Percentiles rank a stretch among this genome's conserved stretches.
Evolutionary conservation across 2,888 invertebrate species (phyloP).

Genomic region (Portevinia maculata): DNA sequence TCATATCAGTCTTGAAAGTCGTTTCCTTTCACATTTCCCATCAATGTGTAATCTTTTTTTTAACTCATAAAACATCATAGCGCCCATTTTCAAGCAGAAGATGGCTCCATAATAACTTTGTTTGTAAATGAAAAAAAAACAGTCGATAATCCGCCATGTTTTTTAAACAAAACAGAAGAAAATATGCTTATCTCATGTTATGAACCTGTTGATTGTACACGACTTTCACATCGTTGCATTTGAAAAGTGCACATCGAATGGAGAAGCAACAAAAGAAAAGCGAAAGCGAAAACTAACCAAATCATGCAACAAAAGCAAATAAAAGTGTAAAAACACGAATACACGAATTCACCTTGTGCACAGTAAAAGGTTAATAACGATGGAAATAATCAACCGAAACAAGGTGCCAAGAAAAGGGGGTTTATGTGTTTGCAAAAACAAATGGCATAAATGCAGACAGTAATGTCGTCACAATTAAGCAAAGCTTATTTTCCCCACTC

Average conservation of each 20-base stretch:
- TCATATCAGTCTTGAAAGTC: too few species aligned
- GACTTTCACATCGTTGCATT: conserved; percentile 54
- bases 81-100: too few species aligned
- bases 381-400: conserved; percentile 50
- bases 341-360: conserved; percentile 70
- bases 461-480: conserved; percentile 24
- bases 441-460: not conserved
- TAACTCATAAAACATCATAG: too few species aligned
- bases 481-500: not conserved
- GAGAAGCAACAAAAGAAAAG: conserved; percentile 30
- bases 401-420: conserved; percentile 51
- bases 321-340: conserved; percentile 51
- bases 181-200: conserved; percentile 2
- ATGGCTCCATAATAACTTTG: too few species aligned
- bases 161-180: too few species aligned
- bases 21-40: too few species aligned
- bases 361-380: conserved; percentile 68
- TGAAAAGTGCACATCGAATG: conserved; percentile 39
- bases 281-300: conserved; percentile 55
- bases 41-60: too few species aligned
- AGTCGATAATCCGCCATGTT: too few species aligned
- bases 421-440: conserved; percentile 17
- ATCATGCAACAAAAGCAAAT: conserved; percentile 47
- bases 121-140: too few species aligned
- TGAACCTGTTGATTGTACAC: conserved; percentile 63